Base-by-base conservation (phyloP, 2,113 vertebrate genomes). In the Hyla sarda region DNA sequence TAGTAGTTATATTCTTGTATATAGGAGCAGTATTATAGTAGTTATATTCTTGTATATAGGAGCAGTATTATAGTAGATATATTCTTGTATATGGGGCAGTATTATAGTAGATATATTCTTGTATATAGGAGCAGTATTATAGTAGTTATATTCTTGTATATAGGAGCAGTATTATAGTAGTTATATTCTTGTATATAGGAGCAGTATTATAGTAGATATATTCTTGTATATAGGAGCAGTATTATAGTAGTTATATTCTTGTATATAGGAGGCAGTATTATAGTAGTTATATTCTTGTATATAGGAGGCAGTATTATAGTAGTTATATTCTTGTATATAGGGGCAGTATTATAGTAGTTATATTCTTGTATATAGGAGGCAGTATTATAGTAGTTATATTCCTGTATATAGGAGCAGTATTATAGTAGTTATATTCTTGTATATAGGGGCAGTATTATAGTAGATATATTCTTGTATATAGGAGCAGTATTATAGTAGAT, bases 251-350 rank as follows among this genome's bases (percentile, higher is more conserved):
- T 69, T 67, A 34, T 69, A 69, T 69, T 17, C 65, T 19, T 69
- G 30, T 69, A 69, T 5, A 69, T 69, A 34, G 65, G 65, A 3
- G 10, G 28, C 16, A 69, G 30, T 69, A 69, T 69, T 69, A 69
- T 69, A 69, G 30, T 69, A 69, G 65, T 69, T 67, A 69, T 69
- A 69, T 69, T 34, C 65, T 19, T 65, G 60, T 65, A 65, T 17
- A 65, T 30, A 30, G 8, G 25, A 11, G 1, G 60, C 25, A 12
- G 60, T 65, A 34, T 69, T 69, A 69, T 34, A 69, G 65, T 69
- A 69, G 65, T 34, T 69, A 34, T 69, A 34, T 69, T 69, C 65
- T 12, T 69, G 30, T 69, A 69, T 12, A 65, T 25, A 62, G 10
- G 41, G 8, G 41, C 41, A 41, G 41, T 41, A 41, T 41, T 41